These are phyloP conservation scores for Eucidaris tribuloides DNA, from an alignment of 35 echinoderm and acorn worm genomes.

Conservation along the genomic window DNA sequence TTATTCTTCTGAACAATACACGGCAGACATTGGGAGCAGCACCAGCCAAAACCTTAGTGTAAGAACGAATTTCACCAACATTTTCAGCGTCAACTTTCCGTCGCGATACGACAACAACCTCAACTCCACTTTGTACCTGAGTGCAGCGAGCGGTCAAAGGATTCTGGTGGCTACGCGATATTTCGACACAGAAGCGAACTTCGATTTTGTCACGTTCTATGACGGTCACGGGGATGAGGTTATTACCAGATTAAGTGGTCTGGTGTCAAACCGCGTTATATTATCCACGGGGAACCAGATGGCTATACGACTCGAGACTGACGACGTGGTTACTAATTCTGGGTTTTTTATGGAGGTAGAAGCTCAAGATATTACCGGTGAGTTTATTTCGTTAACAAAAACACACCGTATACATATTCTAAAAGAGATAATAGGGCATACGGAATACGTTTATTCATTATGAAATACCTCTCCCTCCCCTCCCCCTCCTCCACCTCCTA, in stretches of 20 bases:
- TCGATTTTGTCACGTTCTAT: not conserved
- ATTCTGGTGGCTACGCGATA: not conserved
- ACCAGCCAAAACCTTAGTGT: not conserved
- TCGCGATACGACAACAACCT: not conserved
- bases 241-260: not conserved
- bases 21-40: not conserved
- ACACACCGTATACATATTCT: too few relatives aligned
- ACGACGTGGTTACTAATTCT: not conserved
- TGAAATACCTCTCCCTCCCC: not conserved
- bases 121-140: constrained; percentile 7
- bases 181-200: not conserved
- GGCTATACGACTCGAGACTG: not conserved
- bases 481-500: too few relatives aligned
- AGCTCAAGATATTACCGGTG: not conserved
- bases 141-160: not conserved
- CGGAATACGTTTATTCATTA: too few relatives aligned
- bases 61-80: not conserved
- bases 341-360: not conserved
- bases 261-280: not conserved
- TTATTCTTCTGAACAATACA: not conserved
- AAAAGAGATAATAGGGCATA: too few relatives aligned
- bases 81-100: constrained; percentile 6
- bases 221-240: not conserved
- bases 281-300: not conserved
- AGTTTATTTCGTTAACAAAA: too few relatives aligned